A percentile compares a stretch with the other conserved stretches of the same genome.
Conservation (phyloP, 2,797 vertebrate species). For the Ctenochaetus hawaiiensis region DNA sequence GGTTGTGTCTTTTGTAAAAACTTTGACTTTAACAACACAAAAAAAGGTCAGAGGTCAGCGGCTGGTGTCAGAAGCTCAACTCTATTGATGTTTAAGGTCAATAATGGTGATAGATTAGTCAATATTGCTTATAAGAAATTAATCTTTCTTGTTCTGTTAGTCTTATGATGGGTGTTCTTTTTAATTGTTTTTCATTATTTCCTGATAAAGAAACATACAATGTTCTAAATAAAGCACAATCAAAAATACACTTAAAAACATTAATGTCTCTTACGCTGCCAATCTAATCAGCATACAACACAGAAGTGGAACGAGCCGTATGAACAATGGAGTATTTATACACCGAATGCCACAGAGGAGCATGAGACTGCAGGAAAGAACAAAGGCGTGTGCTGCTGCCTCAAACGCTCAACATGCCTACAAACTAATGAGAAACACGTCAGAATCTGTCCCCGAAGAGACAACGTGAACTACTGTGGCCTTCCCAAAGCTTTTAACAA, state of each 20-base stretch:
- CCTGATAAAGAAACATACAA: background rate
- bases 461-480: slow-evolving; percentile 17
- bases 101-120: background rate
- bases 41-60: background rate
- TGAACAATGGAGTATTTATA: slow-evolving; percentile 62
- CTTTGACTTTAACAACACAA: background rate
- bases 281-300: slow-evolving; percentile 54
- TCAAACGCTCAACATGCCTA: slow-evolving; percentile 27
- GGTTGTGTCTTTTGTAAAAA: background rate
- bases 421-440: slow-evolving; percentile 26
- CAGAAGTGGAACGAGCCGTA: slow-evolving; percentile 35
- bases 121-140: background rate
- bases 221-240: slow-evolving; percentile 15
- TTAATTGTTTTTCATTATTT: background rate
- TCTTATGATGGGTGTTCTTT: background rate
- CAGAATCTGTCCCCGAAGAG: slow-evolving; percentile 1
- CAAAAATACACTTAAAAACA: slow-evolving; percentile 23
- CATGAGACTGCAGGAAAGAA: slow-evolving; percentile 55
- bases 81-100: background rate
- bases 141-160: background rate
- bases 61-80: background rate
- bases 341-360: slow-evolving; percentile 46
- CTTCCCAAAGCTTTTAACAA: slow-evolving; percentile 28
- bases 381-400: slow-evolving; percentile 48
- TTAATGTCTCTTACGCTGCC: slow-evolving; percentile 55